phyloP scores from a whole-genome alignment of 1,140 invertebrate genomes.

The Solen grandis region DNA sequence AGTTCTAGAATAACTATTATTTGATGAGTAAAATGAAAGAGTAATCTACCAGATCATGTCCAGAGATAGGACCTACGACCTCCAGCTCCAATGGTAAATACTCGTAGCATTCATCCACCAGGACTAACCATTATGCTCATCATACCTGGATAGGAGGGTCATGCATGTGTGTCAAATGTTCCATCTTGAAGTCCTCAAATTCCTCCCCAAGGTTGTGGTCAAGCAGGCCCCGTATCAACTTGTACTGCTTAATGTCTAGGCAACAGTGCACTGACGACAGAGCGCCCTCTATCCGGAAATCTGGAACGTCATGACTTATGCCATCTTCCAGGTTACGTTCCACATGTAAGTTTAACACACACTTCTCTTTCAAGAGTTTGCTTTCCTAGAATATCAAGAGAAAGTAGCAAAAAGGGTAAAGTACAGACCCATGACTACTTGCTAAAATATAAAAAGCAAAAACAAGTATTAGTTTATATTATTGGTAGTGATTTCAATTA shows the following conservation, averaged over 20 bases:
- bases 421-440: no score
- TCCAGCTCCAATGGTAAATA: no score
- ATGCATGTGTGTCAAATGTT: conserved; percentile 76
- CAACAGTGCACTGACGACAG: conserved; percentile 92
- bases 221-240: conserved; percentile 92
- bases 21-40: no score
- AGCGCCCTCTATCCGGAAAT: conserved; percentile 91
- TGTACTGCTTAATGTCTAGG: conserved; percentile 93
- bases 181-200: conserved; percentile 85
- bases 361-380: conserved; percentile 88
- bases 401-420: neutral
- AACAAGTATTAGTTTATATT: no score
- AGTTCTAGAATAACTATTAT: no score
- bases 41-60: no score
- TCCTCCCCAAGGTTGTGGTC: conserved; percentile 96
- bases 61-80: no score
- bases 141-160: conserved; percentile 76
- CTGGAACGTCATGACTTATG: conserved; percentile 88
- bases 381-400: conserved; percentile 65
- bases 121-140: no score
- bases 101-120: no score
- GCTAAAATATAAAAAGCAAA: no score
- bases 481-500: no score
- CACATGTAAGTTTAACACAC: conserved; percentile 89
- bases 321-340: conserved; percentile 90